Conservation (phyloP, 1,140 invertebrate species). For the Oncopodura yosiiana region DNA sequence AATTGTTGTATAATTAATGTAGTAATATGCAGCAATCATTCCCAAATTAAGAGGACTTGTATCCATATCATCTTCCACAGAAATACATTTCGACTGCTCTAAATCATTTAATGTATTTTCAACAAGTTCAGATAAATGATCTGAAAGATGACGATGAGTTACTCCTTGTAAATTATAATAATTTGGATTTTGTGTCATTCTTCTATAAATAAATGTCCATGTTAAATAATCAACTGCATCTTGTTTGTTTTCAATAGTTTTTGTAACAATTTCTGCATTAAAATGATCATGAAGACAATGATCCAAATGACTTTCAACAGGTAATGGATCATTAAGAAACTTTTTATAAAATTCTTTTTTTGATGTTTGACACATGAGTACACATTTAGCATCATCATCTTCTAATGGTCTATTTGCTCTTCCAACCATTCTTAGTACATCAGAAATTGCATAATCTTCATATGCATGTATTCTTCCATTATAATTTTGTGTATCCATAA, state of each 20-base stretch:
- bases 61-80: conserved; percentile 97
- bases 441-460: conserved; percentile 95
- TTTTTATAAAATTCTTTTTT: conserved; percentile 99
- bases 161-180: conserved; percentile 98
- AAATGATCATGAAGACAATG: conserved; percentile 98
- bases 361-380: conserved; percentile 91
- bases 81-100: conserved; percentile 96
- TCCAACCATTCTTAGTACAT: conserved; percentile 96
- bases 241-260: conserved; percentile 99
- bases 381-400: conserved; percentile 91
- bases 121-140: conserved; percentile 96
- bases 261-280: conserved; percentile 98
- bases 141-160: conserved; percentile 91
- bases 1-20: conserved; percentile 99
- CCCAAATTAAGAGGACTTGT: conserved; percentile 91
- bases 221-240: conserved; percentile 99
- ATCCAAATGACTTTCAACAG: conserved; percentile 95
- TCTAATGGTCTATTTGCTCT: conserved; percentile 76
- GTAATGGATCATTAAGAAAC: conserved; percentile 92
- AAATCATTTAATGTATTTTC: conserved; percentile 91
- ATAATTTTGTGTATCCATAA: conserved; percentile 96
- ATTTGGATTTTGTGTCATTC: conserved; percentile 98
- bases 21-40: conserved; percentile 99
- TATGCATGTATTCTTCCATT: conserved; percentile 79
- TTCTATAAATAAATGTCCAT: conserved; percentile 95